Evolutionary conservation across 1,140 invertebrate genomes (phyloP), one percentile per base, ranked within the genome.

Genomic region (Panagrolaimus sp.): DNA sequence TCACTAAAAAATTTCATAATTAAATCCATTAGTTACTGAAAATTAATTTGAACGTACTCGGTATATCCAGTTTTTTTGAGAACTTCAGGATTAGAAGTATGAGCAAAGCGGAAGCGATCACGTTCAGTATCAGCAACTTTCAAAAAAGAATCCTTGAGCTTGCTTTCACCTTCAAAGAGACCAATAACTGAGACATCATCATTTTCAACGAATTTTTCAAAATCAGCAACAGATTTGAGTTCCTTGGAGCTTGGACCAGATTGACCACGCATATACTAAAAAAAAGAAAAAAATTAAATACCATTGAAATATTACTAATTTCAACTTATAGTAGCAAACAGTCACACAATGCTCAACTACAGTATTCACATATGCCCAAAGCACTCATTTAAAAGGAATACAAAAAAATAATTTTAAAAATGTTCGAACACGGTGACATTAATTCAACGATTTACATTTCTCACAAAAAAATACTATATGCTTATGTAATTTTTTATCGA

Each of bases 181-280:
- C 85, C 86, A 83, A 98, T 84, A 63, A 97, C 87, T 20, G 87
- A 87, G 67, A 90, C 89, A 74, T 97, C 93, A 63, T 88, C 86
- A 75, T 90, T 89, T 16, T 86, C 85, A 27, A 89, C 81, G 69
- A 92, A 88, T 72, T 90, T 89, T 61, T 91, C 87, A 63, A 89
- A 88, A 63, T 90, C 89, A 68, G 87, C 87, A 2, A 88, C 82
- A 63, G 86, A 87, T 51, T 86, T 86, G 0, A 98, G 80, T 72
- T 92, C 89, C 85, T 91, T 94, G 0, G 94, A 93, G 73, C 91
- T 90, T 48, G 96, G 96, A 44, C 95, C 96, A 69, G 95, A 93
- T 88, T 97, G 92, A 66, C 90, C 89, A 83, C 89, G 89, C 94
- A 99, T 97, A 81, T 91, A 91, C 83, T 96, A 38, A 38, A 38